These are phyloP conservation scores for Perodicticus potto DNA, from an alignment of 2,797 vertebrate genomes.

Conservation along the genomic window DNA sequence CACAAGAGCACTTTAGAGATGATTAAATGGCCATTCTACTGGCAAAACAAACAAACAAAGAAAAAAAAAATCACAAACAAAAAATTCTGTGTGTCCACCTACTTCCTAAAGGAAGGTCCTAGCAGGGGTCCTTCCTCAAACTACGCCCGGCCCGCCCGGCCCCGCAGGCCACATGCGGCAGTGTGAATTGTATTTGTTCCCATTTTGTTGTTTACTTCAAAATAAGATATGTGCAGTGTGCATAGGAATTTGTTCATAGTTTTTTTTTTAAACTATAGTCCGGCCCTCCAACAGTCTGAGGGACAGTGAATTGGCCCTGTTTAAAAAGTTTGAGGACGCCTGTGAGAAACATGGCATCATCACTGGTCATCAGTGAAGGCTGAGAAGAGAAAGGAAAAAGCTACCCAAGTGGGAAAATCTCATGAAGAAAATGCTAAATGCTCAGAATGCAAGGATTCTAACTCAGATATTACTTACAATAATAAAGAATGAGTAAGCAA, in stretches of 20 bases:
- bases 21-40: constrained; percentile 87
- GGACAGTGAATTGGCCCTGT: too few species aligned
- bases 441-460: neutral
- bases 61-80: neutral
- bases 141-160: too few species aligned
- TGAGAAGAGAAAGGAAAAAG: neutral
- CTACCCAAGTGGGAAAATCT: neutral
- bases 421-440: neutral
- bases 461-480: neutral
- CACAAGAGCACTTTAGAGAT: constrained; percentile 79
- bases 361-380: neutral
- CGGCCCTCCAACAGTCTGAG: too few species aligned
- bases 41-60: neutral
- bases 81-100: neutral
- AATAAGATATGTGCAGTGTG: too few species aligned
- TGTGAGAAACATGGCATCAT: neutral
- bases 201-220: too few species aligned
- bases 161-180: too few species aligned
- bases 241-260: too few species aligned
- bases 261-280: too few species aligned
- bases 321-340: too few species aligned
- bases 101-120: neutral
- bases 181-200: too few species aligned
- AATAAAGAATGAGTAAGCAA: neutral
- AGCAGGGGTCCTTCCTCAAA: too few species aligned